Base-by-base conservation (phyloP, 2,113 vertebrate species). In the Scartelaos histophorus region DNA sequence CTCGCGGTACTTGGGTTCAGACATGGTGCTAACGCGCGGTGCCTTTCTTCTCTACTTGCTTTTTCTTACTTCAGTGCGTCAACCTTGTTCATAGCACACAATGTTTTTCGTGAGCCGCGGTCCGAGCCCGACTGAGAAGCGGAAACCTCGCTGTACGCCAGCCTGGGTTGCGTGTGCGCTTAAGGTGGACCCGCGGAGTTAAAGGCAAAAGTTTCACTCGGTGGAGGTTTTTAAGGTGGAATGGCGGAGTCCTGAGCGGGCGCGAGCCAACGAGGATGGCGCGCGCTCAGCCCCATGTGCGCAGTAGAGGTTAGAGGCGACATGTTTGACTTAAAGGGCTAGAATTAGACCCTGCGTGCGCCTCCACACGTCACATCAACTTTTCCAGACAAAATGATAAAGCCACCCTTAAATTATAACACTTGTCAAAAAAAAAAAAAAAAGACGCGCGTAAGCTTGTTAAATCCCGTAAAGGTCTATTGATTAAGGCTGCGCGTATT, bases 1-100 rank as follows among this genome's bases (percentile, higher is more conserved):
- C 87, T 96, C 95, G 75, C 95, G 94, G 92, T 95, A 97, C 84
- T 91, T 86, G 71, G 92, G 81, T 82, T 95, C 94, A 54, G 93
- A 92, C 94, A 94, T 94, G 19, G 21, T 68, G 16, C 57, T 49
- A 38, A 21, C 21, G 66, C 81, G 89, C 86, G 67, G 79, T 69
- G 76, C 79, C 68, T 79, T 88, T 67, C 77, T 79, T 81, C 66
- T 66, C 54, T 83, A 78, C 87, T 80, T 81, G 76, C 65, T 12
- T 70, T 71, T 76, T 82, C 79, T 85, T 80, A 82, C 87, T 85
- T 85, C 61, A 7, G 91, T 90, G 91, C 90, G 91, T 91, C 93
- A 93, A 76, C 87, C 80, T 69, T 87, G 85, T 85, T 24, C 82
- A 82, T 67, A 69, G 88, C 91, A 92, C 82, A 82, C 89, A 79